These are phyloP conservation scores for Melikaiella ostensackeni DNA, from an alignment of 2,888 invertebrate species.

Conservation along the genomic window DNA sequence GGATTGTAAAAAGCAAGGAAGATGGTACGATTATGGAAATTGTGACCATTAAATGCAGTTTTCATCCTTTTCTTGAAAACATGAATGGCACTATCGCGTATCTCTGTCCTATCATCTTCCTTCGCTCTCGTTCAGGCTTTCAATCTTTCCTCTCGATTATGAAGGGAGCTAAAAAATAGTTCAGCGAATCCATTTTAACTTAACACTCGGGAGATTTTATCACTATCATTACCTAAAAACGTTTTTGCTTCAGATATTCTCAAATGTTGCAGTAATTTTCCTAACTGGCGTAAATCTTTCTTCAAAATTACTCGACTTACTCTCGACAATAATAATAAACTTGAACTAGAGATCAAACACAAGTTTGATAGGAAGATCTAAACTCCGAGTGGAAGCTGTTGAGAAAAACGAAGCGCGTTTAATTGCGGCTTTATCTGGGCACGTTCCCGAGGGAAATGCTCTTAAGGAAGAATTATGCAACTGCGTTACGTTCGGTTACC, in stretches of 20 bases:
- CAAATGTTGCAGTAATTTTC: neutral
- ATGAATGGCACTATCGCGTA: constrained; percentile 45
- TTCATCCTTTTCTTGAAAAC: constrained; percentile 41
- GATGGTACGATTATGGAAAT: constrained; percentile 41
- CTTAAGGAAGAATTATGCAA: constrained; percentile 42
- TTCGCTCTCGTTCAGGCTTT: neutral
- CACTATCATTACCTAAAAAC: neutral
- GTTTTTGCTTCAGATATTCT: neutral
- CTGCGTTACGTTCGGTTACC: constrained; percentile 55
- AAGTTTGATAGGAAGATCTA: neutral
- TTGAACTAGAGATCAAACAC: neutral
- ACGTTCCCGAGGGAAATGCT: constrained; percentile 46
- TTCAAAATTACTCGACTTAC: neutral
- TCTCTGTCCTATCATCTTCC: constrained; percentile 40
- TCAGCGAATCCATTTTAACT: constrained; percentile 2
- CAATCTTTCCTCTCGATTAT: neutral
- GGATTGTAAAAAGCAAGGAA: neutral
- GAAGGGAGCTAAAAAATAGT: neutral
- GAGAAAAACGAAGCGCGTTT: constrained; percentile 32
- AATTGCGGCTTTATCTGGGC: constrained; percentile 44
- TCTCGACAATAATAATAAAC: neutral
- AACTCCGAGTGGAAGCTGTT: neutral
- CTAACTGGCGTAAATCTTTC: neutral
- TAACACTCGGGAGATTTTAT: neutral
- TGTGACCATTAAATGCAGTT: constrained; percentile 43